A percentile compares a stretch with the other conserved stretches of the same genome.
Conservation (phyloP, 2,888 invertebrate genomes). For the Heteromyza rotundicornis region DNA sequence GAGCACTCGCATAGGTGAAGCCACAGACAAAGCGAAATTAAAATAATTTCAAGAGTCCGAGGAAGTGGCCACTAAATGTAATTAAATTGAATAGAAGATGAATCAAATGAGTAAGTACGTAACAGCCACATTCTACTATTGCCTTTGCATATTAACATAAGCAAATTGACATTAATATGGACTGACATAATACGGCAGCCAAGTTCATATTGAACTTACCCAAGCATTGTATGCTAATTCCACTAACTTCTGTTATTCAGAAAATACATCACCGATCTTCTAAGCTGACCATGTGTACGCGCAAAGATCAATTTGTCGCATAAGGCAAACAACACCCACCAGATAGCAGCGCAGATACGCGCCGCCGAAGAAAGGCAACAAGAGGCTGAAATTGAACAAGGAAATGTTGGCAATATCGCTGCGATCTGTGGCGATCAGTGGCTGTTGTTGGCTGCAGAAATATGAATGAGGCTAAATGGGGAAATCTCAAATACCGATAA, state of each 20-base stretch:
- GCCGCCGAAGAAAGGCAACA: background rate
- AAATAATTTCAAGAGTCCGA: background rate
- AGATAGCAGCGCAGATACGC: background rate
- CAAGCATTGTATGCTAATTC: background rate
- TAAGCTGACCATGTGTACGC: background rate
- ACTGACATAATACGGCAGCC: conserved; percentile 15
- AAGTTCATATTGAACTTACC: background rate
- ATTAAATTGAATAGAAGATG: no score
- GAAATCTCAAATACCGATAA: background rate
- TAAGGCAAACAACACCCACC: background rate
- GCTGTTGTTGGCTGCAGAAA: background rate
- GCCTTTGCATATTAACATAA: no score
- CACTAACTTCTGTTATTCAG: background rate
- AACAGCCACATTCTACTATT: no score
- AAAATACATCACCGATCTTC: background rate
- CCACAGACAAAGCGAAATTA: background rate
- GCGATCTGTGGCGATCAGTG: background rate
- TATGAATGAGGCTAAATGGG: background rate
- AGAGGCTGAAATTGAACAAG: background rate
- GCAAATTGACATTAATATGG: no score
- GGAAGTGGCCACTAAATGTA: no score
- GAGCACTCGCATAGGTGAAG: conserved; percentile 8
- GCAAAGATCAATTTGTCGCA: background rate
- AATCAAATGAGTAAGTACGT: no score
- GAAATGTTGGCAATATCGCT: background rate